Percentiles rank a stretch among this genome's conserved stretches.
phyloP scores from a whole-genome alignment of 2,113 vertebrate genomes.

The Sphyrna mokarran region DNA sequence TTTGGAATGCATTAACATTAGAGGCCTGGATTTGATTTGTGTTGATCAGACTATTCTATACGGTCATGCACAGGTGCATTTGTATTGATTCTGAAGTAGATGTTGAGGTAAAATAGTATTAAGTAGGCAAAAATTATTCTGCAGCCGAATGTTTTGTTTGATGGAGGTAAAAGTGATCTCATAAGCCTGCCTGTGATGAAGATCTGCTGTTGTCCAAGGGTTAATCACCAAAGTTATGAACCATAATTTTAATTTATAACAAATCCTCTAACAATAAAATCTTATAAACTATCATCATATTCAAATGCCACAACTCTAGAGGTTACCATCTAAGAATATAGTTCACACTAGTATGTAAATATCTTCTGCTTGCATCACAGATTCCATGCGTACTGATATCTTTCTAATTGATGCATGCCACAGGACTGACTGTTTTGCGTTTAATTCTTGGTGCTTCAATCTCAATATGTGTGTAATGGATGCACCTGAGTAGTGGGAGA shows the following conservation, averaged over 20 bases:
- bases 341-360: not conserved
- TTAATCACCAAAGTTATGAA: not conserved
- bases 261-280: not conserved
- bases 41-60: not conserved
- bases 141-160: slow-evolving; percentile 10
- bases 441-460: not conserved
- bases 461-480: not conserved
- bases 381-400: not conserved
- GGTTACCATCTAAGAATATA: not conserved
- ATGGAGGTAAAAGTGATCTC: not conserved
- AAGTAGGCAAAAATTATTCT: not conserved
- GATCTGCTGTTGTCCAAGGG: not conserved
- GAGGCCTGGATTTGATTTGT: not conserved
- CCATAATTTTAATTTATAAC: not conserved
- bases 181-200: not conserved
- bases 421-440: not conserved
- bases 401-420: not conserved
- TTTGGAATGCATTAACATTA: not conserved
- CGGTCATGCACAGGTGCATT: not conserved
- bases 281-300: not conserved
- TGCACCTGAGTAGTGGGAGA: not conserved
- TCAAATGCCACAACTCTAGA: not conserved
- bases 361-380: not conserved
- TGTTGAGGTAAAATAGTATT: not conserved
- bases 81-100: not conserved